phyloP scores from a whole-genome alignment of 2,797 vertebrate genomes.

The Halcyon leucocephala region DNA sequence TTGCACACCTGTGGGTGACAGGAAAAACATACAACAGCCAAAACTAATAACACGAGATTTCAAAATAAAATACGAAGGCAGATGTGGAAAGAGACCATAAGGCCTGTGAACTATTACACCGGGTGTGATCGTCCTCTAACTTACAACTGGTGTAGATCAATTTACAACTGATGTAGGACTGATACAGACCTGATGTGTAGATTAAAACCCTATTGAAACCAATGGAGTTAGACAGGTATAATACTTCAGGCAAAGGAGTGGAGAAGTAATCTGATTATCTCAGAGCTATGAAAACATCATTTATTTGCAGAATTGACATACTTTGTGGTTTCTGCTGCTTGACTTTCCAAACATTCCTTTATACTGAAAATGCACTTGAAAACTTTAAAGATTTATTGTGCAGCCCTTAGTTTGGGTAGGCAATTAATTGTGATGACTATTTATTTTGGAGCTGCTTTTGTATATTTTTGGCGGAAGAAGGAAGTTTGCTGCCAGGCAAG shows the following conservation, averaged over 20 bases:
- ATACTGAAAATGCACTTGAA: background rate
- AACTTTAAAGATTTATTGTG: slow-evolving; percentile 37
- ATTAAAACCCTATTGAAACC: slow-evolving; percentile 26
- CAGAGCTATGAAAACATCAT: slow-evolving; percentile 47
- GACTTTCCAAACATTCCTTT: background rate
- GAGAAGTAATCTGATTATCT: slow-evolving; percentile 50
- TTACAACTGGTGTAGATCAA: slow-evolving; percentile 11
- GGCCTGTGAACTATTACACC: background rate
- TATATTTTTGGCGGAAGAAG: slow-evolving; percentile 15
- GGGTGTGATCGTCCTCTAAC: background rate
- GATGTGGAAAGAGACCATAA: background rate
- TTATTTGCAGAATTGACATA: slow-evolving; percentile 41
- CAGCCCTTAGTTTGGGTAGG: background rate
- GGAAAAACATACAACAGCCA: background rate
- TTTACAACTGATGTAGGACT: slow-evolving; percentile 25
- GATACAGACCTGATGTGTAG: background rate
- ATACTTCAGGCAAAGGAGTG: slow-evolving; percentile 27
- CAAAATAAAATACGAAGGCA: background rate
- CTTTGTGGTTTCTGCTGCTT: slow-evolving; percentile 41
- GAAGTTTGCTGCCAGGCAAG: slow-evolving; percentile 34
- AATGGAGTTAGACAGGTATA: slow-evolving; percentile 19
- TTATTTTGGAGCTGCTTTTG: slow-evolving; percentile 52
- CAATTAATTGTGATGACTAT: slow-evolving; percentile 59
- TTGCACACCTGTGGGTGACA: background rate
- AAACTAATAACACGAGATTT: background rate